Evolutionary conservation across 2,888 invertebrate species (phyloP).

Genomic region (Leucophenga maculata): DNA sequence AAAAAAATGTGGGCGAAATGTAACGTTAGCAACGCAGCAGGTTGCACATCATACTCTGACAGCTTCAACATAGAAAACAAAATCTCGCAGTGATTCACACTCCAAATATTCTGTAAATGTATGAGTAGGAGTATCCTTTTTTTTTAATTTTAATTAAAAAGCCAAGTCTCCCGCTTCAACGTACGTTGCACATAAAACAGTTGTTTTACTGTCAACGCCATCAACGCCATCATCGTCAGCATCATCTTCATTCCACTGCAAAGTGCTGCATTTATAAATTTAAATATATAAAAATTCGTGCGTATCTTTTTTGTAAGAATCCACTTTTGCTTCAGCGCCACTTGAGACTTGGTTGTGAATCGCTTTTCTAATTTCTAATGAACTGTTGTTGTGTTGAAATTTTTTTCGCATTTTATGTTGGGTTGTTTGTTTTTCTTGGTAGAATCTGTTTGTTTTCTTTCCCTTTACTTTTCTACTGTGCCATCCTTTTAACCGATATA

Average conservation of each 20-base stretch:
- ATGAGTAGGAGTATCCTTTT: slow-evolving; percentile 30
- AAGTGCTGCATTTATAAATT: slow-evolving; percentile 28
- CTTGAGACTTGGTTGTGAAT: background rate
- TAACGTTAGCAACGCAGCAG: slow-evolving; percentile 28
- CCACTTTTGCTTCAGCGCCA: background rate
- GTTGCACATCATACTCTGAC: slow-evolving; percentile 23
- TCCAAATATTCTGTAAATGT: slow-evolving; percentile 28
- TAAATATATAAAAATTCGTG: slow-evolving; percentile 34
- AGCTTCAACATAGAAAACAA: background rate
- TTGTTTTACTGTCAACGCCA: slow-evolving; percentile 54
- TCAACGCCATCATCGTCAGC: slow-evolving; percentile 50
- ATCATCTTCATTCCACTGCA: slow-evolving; percentile 28
- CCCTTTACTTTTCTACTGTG: too few relatives aligned
- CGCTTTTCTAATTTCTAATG: too few relatives aligned
- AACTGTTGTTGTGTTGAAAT: too few relatives aligned
- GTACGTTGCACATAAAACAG: slow-evolving; percentile 14
- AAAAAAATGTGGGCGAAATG: slow-evolving; percentile 27
- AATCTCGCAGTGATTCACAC: too few relatives aligned
- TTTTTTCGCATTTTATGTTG: too few relatives aligned
- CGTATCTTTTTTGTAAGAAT: slow-evolving; percentile 47
- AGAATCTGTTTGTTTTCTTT: background rate
- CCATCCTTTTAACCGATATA: too few relatives aligned
- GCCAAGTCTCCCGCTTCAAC: background rate
- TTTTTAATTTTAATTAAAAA: slow-evolving; percentile 63
- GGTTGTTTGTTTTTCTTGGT: background rate